Evolutionary conservation across 2,888 invertebrate species (phyloP), one percentile per base, ranked within the genome.

Genomic region (Amiota mariae): DNA sequence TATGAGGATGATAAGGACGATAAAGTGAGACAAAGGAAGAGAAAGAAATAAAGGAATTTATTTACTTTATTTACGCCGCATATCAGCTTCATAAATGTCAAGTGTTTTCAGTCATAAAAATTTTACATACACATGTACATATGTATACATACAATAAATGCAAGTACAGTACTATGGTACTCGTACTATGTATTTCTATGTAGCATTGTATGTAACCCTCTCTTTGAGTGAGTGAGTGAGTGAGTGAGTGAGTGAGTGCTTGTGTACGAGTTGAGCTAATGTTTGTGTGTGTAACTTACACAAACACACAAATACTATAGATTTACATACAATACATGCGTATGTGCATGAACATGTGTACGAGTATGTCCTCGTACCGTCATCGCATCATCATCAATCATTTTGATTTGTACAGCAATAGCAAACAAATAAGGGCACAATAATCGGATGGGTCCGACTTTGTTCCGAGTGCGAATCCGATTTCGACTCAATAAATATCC

Each of bases 21-120:
- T 36, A 36, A 36, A 36, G 36, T 36, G 6, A 36, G 36, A 36
- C 36, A 76, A 81, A 79, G 75, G 80, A 80, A 76, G 80, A 76
- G 78, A 72, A 76, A 78, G 81, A 78, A 76, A 20, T 79, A 79
- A 81, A 73, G 76, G 80, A 77, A 84, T 83, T 84, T 82, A 82
- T 84, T 83, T 81, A 83, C 84, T 84, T 83, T 84, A 84, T 82
- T 84, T 84, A 59, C 20, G 84, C 78, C 78, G 81, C 82, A 82
- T 82, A 82, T 84, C 82, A 82, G 82, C 82, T 82, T 80, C 82
- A 84, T 84, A 83, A 84, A 81, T 82, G 84, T 83, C 82, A 83
- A 80, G 18, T 59, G 11, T 59, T 59, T 18, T 59, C 20, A 59
- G 15, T 11, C 59, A 59, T 59, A 15, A 36, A 64, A 36, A 6